phyloP scores from a whole-genome alignment of 1,140 invertebrate genomes.

The Patella vulgata region DNA sequence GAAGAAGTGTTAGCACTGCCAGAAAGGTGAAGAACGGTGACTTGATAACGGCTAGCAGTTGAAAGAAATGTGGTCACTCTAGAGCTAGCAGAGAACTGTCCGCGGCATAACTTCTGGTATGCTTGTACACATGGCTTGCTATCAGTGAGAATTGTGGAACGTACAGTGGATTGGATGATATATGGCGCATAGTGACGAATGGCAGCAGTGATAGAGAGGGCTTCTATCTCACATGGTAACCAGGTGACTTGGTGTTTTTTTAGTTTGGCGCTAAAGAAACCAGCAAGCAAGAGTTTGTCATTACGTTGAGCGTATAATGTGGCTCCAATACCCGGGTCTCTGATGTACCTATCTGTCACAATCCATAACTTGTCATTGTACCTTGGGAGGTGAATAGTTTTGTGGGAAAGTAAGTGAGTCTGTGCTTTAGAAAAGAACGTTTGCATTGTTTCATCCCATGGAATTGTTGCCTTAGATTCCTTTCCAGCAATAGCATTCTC shows the following conservation, averaged over 20 bases:
- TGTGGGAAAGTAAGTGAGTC: not conserved
- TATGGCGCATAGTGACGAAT: too few relatives aligned
- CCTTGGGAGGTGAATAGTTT: conserved; percentile 28
- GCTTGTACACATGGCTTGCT: conserved; percentile 33
- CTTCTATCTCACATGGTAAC: conserved; percentile 34
- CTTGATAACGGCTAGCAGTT: conserved; percentile 12
- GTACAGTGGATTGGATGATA: conserved; percentile 21
- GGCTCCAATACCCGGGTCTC: conserved; percentile 24
- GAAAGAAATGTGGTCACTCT: conserved; percentile 30
- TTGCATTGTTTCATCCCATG: conserved; percentile 26
- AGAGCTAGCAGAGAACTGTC: conserved; percentile 17
- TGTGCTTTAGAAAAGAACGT: conserved; percentile 17
- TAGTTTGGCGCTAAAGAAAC: too few relatives aligned
- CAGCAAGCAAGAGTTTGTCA: conserved; percentile 11
- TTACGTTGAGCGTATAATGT: conserved; percentile 28
- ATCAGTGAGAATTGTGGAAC: conserved; percentile 29
- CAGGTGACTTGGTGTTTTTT: conserved; percentile 32
- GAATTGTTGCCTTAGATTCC: conserved; percentile 26
- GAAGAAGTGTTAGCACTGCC: not conserved
- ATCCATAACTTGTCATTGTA: conserved; percentile 32
- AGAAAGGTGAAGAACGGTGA: conserved; percentile 14
- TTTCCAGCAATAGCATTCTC: conserved; percentile 25
- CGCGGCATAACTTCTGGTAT: too few relatives aligned
- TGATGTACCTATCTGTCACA: conserved; percentile 36
- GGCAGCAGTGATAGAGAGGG: conserved; percentile 15